phyloP scores from a whole-genome alignment of 2,797 vertebrate species.

The Centropyge bicolor region DNA sequence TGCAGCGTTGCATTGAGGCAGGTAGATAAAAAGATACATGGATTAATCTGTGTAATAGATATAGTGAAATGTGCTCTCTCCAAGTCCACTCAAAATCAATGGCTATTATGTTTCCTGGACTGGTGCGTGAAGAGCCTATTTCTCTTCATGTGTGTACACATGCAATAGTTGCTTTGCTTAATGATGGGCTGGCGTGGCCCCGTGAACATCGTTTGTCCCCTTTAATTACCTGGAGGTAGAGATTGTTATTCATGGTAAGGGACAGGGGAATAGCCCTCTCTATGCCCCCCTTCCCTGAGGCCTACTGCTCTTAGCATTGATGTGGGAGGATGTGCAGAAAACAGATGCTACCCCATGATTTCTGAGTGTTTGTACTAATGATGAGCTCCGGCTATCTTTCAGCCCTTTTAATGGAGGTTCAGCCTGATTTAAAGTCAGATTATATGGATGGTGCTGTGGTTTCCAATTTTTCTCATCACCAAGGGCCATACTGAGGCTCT shows the following conservation, averaged over 20 bases:
- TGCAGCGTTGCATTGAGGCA: conserved; percentile 49
- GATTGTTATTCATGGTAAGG: conserved; percentile 84
- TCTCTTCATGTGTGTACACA: conserved; percentile 63
- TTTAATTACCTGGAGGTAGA: conserved; percentile 80
- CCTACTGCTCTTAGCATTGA: conserved; percentile 73
- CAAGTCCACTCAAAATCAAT: conserved; percentile 82
- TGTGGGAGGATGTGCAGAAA: conserved; percentile 78
- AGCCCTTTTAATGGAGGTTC: conserved; percentile 70
- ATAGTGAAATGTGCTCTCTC: conserved; percentile 72
- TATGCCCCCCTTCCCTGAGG: conserved; percentile 65
- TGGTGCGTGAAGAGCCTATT: conserved; percentile 60
- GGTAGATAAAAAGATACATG: conserved; percentile 68
- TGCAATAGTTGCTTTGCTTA: conserved; percentile 81
- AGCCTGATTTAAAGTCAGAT: conserved; percentile 77
- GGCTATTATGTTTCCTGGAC: conserved; percentile 74
- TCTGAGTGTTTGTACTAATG: conserved; percentile 81
- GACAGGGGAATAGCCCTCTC: conserved; percentile 73
- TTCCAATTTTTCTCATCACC: conserved; percentile 64
- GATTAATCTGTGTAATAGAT: conserved; percentile 67
- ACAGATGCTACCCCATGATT: conserved; percentile 83
- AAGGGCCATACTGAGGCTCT: conserved; percentile 47
- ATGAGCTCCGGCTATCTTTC: conserved; percentile 77
- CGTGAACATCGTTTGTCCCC: conserved; percentile 78
- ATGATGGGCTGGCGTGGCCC: conserved; percentile 75
- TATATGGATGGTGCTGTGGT: conserved; percentile 71